Evolutionary conservation across 2,888 invertebrate species (phyloP).

Genomic region (Campoplex nolae): DNA sequence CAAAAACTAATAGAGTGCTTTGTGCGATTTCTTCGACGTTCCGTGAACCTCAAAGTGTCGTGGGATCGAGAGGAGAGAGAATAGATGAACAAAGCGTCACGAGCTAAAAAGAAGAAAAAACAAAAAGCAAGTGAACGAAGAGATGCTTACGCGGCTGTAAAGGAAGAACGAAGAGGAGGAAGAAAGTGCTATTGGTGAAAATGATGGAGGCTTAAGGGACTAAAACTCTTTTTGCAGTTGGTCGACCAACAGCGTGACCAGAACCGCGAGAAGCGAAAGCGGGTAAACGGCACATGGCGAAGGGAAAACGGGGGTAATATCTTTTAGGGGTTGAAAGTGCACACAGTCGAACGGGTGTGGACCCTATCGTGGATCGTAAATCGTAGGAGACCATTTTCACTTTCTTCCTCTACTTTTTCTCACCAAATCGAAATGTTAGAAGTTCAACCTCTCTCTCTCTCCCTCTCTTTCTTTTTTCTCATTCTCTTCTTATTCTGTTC

Average conservation of each 20-base stretch:
- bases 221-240: constrained; percentile 56
- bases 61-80: background rate
- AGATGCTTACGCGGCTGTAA: constrained; percentile 20
- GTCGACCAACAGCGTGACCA: constrained; percentile 46
- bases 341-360: constrained; percentile 73
- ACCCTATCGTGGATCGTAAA: constrained; percentile 73
- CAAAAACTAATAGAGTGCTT: background rate
- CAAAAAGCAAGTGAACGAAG: background rate
- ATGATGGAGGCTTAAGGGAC: constrained; percentile 46
- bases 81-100: constrained; percentile 12
- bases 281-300: constrained; percentile 68
- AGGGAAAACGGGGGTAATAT: constrained; percentile 79
- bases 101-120: constrained; percentile 2
- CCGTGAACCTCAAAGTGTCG: background rate
- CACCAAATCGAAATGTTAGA: constrained; percentile 45
- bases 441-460: constrained; percentile 22
- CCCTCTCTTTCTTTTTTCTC: constrained; percentile 34
- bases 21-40: background rate
- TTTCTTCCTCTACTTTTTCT: constrained; percentile 47
- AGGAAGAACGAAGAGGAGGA: constrained; percentile 25
- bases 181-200: constrained; percentile 49
- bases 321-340: constrained; percentile 79
- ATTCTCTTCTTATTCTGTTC: constrained; percentile 41
- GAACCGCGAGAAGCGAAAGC: constrained; percentile 45
- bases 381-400: constrained; percentile 70